Percentiles rank a stretch among this genome's conserved stretches.
Evolutionary conservation across 2,113 vertebrate species (phyloP).

Genomic region (Platichthys flesus): DNA sequence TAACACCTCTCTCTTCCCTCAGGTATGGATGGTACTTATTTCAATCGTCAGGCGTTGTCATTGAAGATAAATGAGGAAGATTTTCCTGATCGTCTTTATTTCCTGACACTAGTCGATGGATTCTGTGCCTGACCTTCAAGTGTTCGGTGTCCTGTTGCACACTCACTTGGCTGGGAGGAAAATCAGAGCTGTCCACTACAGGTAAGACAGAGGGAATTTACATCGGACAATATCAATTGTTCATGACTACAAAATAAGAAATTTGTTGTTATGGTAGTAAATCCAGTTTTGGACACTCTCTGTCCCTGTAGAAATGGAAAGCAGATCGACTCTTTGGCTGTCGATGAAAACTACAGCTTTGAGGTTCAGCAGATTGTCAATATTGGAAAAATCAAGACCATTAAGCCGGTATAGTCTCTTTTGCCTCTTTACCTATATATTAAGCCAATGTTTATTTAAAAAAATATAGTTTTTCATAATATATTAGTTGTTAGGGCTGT

Average conservation of each 20-base stretch:
- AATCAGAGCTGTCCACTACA: constrained; percentile 81
- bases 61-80: neutral
- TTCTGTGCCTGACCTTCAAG: constrained; percentile 77
- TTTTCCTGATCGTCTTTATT: neutral
- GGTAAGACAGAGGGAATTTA: constrained; percentile 64
- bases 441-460: too few species aligned
- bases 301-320: constrained; percentile 75
- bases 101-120: constrained; percentile 71
- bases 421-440: too few species aligned
- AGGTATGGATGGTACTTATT: constrained; percentile 68
- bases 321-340: constrained; percentile 81
- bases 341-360: constrained; percentile 85
- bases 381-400: constrained; percentile 71
- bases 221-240: too few species aligned
- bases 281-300: neutral
- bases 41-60: neutral
- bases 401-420: constrained; percentile 72
- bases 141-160: constrained; percentile 83
- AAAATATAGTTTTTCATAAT: too few species aligned
- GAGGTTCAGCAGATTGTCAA: constrained; percentile 78
- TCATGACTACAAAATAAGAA: too few species aligned
- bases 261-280: neutral
- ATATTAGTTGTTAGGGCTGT: neutral
- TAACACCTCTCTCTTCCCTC: constrained; percentile 79
- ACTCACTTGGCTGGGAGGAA: constrained; percentile 84